Percentiles rank a stretch among this genome's conserved stretches.
phyloP scores from a whole-genome alignment of 1,140 invertebrate species.

The Micrasema minimum region DNA sequence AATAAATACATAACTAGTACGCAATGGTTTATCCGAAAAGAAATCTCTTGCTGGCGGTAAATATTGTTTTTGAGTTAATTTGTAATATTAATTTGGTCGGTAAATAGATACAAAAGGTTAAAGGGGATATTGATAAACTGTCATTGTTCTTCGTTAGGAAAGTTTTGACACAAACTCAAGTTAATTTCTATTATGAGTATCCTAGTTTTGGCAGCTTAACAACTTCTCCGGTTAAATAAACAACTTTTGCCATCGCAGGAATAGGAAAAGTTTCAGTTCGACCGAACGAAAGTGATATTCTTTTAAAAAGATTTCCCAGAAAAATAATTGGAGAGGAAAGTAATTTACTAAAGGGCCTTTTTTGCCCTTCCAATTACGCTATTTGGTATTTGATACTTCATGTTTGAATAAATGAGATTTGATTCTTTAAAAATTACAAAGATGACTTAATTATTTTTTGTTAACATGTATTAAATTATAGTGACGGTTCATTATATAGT shows the following conservation, averaged over 20 bases:
- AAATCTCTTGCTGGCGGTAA: too few relatives aligned
- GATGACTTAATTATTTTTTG: too few relatives aligned
- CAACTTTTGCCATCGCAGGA: conserved; percentile 12
- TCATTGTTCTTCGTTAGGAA: not conserved
- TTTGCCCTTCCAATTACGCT: conserved; percentile 11
- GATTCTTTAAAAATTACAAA: not conserved
- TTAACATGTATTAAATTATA: too few relatives aligned
- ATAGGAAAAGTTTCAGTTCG: conserved; percentile 1
- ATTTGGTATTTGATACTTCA: conserved; percentile 12
- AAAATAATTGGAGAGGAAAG: conserved; percentile 17
- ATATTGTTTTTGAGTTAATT: too few relatives aligned
- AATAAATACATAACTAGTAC: too few relatives aligned
- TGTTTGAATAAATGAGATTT: conserved; percentile 1
- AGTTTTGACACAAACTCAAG: conserved; percentile 19
- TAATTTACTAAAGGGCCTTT: conserved; percentile 18
- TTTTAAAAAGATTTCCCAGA: conserved; percentile 8
- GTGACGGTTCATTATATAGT: too few relatives aligned
- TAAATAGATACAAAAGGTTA: not conserved
- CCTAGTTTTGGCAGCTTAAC: conserved; percentile 19
- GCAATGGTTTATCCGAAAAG: too few relatives aligned
- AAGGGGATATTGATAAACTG: not conserved
- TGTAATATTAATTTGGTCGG: not conserved
- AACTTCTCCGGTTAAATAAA: conserved; percentile 28
- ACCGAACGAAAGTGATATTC: conserved; percentile 17
- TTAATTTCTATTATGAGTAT: conserved; percentile 28